Conservation (phyloP, 1,140 invertebrate species). For the Acyrthosiphon pisum region DNA sequence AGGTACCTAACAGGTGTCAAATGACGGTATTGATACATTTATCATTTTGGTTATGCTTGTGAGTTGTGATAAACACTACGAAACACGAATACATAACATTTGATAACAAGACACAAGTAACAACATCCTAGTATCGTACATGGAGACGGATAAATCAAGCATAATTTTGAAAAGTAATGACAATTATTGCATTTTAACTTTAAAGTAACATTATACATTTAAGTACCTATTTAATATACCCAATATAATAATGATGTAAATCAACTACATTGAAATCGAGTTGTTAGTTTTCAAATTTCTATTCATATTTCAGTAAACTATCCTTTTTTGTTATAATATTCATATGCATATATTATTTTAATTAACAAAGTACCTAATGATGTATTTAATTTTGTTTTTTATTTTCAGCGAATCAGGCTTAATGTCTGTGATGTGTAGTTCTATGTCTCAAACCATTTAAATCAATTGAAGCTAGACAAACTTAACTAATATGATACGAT, state of each 20-base stretch:
- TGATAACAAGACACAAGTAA: neutral
- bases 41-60: slow-evolving; percentile 20
- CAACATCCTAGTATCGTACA: neutral
- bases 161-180: neutral
- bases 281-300: neutral
- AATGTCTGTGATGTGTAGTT: neutral
- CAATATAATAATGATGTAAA: neutral
- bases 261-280: neutral
- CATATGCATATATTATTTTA: no score
- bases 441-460: neutral
- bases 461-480: slow-evolving; percentile 26
- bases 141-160: neutral
- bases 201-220: neutral
- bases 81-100: neutral
- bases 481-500: slow-evolving; percentile 54
- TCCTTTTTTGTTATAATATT: neutral
- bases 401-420: neutral
- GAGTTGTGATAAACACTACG: neutral
- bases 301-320: neutral
- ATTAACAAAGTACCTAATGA: neutral
- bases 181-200: neutral
- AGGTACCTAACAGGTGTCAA: slow-evolving; percentile 29
- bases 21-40: neutral
- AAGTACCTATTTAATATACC: neutral
- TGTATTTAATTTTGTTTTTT: neutral